phyloP scores from a whole-genome alignment of 1,140 invertebrate species.

The Phenacoccus solenopsis region DNA sequence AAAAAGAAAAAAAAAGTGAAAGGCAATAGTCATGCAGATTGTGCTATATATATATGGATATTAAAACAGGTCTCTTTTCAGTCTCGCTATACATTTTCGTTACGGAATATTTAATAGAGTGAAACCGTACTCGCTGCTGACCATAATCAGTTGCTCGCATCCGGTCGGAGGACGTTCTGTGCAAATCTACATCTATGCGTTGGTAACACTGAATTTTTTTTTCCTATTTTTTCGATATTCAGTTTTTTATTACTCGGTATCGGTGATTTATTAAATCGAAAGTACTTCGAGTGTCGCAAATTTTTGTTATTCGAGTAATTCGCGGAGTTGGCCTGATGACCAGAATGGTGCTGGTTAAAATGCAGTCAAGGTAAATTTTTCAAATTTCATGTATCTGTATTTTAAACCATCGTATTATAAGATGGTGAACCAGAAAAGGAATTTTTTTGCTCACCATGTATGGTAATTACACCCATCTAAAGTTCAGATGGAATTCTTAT shows the following conservation, averaged over 20 bases:
- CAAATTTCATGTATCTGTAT: no score
- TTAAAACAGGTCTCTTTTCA: slow-evolving; percentile 12
- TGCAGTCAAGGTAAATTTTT: no score
- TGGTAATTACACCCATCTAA: no score
- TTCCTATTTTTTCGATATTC: background rate
- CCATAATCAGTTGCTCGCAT: background rate
- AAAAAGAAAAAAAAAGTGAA: slow-evolving; percentile 9
- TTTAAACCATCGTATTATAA: no score
- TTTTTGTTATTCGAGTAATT: background rate
- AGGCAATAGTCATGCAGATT: slow-evolving; percentile 11
- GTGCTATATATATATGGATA: slow-evolving; percentile 13
- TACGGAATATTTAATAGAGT: slow-evolving; percentile 10
- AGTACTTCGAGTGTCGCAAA: background rate
- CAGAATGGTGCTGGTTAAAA: no score
- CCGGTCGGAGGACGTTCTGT: background rate
- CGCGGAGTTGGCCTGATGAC: background rate
- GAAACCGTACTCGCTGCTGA: background rate
- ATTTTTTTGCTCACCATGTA: no score
- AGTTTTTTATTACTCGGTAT: background rate
- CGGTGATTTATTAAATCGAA: background rate
- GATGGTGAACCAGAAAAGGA: no score
- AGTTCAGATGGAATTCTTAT: no score
- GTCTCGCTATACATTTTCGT: background rate
- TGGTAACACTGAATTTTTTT: background rate
- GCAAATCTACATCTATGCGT: background rate